These are phyloP conservation scores for Amphipoea oculea DNA, from an alignment of 2,888 invertebrate species.

Conservation along the genomic window DNA sequence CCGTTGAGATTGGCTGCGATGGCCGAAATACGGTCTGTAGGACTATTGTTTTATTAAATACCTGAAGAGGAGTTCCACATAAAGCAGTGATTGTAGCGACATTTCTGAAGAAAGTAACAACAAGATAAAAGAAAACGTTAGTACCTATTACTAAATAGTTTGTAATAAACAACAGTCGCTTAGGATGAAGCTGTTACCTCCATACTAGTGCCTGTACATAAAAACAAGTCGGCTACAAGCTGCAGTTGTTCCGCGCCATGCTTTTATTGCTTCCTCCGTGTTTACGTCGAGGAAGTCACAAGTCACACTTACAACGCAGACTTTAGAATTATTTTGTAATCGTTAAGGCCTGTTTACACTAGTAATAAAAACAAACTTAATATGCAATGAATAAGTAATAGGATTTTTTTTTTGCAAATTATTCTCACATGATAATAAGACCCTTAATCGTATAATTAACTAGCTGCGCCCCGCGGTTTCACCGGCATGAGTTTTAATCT, in stretches of 20 bases:
- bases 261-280: slow-evolving; percentile 43
- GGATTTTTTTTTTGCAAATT: background rate
- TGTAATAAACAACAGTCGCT: background rate
- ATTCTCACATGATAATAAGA: background rate
- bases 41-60: background rate
- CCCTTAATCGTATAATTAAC: background rate
- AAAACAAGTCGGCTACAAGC: slow-evolving; percentile 12
- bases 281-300: slow-evolving; percentile 37
- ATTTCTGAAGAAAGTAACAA: background rate
- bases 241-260: slow-evolving; percentile 33
- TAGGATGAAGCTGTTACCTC: slow-evolving; percentile 17
- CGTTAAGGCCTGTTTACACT: slow-evolving; percentile 1
- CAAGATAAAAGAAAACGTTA: background rate
- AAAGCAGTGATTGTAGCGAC: too few species aligned
- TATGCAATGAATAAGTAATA: background rate
- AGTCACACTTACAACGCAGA: background rate
- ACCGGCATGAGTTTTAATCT: background rate
- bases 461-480: too few species aligned
- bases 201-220: background rate
- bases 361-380: background rate
- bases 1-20: background rate
- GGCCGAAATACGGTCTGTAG: background rate
- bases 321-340: slow-evolving; percentile 7
- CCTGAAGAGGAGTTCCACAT: background rate
- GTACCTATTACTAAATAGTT: background rate